A percentile compares a stretch with the other conserved stretches of the same genome.
These are phyloP conservation scores for Anthophora plumipes DNA, from an alignment of 2,888 invertebrate species.

Conservation along the genomic window DNA sequence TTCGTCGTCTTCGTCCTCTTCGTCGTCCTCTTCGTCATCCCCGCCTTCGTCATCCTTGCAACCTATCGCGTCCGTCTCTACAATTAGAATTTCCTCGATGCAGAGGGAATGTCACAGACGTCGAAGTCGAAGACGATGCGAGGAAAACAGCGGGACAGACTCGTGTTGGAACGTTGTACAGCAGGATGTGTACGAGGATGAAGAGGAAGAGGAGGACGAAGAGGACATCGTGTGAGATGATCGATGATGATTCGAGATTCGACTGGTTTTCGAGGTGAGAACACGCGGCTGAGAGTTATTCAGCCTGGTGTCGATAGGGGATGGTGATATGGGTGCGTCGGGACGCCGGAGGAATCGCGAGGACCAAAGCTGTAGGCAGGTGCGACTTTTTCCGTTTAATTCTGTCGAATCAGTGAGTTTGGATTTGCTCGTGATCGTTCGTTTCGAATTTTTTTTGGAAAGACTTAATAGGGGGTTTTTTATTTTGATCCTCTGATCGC, in stretches of 20 bases:
- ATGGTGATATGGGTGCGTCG: conserved; percentile 14
- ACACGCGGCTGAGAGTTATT: conserved; percentile 1
- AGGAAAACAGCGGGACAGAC: conserved; percentile 35
- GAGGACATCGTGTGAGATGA: conserved; percentile 50
- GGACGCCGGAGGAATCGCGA: background rate
- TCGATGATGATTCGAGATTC: conserved; percentile 7
- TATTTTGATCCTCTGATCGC: background rate
- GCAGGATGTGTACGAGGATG: conserved; percentile 67
- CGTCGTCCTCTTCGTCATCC: conserved; percentile 8
- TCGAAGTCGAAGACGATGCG: conserved; percentile 49
- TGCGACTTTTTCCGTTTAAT: conserved; percentile 26
- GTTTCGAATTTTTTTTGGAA: background rate
- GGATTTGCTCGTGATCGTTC: background rate
- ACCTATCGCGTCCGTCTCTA: conserved; percentile 7
- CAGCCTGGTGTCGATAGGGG: conserved; percentile 10
- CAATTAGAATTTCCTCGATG: background rate
- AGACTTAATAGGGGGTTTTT: too few relatives aligned
- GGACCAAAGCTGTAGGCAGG: conserved; percentile 14
- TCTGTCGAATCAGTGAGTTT: background rate
- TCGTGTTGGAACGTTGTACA: conserved; percentile 52
- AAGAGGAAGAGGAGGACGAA: conserved; percentile 68
- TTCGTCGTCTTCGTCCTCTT: background rate
- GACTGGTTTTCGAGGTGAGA: conserved; percentile 41
- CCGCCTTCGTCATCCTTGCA: conserved; percentile 25
- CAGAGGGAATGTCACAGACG: background rate